Evolutionary conservation across 2,888 invertebrate genomes (phyloP), one percentile per base, ranked within the genome.

Genomic region (Agonum fuliginosum): DNA sequence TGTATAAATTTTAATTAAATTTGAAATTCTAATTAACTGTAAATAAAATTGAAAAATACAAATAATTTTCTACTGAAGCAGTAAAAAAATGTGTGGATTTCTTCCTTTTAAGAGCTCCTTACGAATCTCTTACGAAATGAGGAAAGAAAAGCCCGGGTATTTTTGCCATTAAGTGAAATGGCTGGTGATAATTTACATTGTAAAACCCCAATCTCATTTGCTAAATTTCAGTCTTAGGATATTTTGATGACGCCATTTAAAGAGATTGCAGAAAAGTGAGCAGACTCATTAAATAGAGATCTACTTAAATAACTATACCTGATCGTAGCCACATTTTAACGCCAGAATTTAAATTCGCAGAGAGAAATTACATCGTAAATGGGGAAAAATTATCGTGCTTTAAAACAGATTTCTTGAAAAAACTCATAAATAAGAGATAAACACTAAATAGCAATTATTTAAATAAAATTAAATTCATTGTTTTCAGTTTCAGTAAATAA

Each of bases 161-260:
- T 62, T 62, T 62, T 62, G 58, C 30, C 58, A 62, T 62, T 62
- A 62, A 62, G 58, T 27, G 30, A 62, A 62, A 62, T 62, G 27
- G 58, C 58, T 17, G 27, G 30, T 17, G 58, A 62, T 62, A 62
- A 62, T 62, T 62, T 62, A 62, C 58, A 62, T 62, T 62, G 58
- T 30, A 62, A 62, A 62, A 62, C 58, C 58, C 58, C 58, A 62
- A 62, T 62, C 58, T 62, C 58, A 62, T 62, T 62, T 62, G 58
- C 58, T 62, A 62, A 62, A 62, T 62, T 62, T 62, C 58, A 62
- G 58, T 62, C 58, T 62, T 62, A 62, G 58, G 58, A 30, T 62
- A 62, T 62, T 62, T 62, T 62, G 58, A 62, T 62, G 58, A 62
- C 30, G 34, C 30, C 58, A 54, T 62, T 62, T 62, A 27, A n/a